These are phyloP conservation scores for Nemapogon koenigi DNA, from an alignment of 2,888 invertebrate genomes.

Conservation along the genomic window DNA sequence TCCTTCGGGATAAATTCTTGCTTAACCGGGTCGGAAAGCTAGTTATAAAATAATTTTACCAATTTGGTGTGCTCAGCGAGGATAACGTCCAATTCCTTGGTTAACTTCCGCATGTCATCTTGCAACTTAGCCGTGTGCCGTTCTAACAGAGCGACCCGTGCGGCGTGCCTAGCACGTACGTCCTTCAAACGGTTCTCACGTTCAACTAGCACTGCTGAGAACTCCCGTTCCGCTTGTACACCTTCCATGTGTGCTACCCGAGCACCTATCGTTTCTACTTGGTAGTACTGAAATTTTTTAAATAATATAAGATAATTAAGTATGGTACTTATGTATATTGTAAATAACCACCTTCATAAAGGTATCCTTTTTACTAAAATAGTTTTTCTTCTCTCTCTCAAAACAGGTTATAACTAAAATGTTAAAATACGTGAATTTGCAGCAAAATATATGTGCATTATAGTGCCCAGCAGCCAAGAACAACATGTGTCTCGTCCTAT, in stretches of 20 bases:
- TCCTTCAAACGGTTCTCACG: conserved; percentile 41
- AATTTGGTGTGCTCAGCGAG: conserved; percentile 24
- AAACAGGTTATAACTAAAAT: no score
- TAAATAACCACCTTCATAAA: no score
- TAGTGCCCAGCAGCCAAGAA: no score
- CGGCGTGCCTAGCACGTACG: conserved; percentile 40
- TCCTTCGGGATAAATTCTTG: no score
- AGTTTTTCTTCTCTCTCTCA: no score
- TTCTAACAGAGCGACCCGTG: conserved; percentile 43
- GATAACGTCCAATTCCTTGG: conserved; percentile 33
- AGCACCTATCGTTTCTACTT: conserved; percentile 49
- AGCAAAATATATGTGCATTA: no score
- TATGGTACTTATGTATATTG: no score
- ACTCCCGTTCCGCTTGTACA: conserved; percentile 38
- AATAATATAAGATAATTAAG: background rate
- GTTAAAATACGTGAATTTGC: no score
- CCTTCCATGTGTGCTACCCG: conserved; percentile 51
- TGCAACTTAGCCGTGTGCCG: conserved; percentile 40
- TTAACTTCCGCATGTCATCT: conserved; percentile 50
- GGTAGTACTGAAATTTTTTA: conserved; percentile 37
- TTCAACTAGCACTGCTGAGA: conserved; percentile 35
- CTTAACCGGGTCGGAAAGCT: no score
- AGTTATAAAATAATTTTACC: no score
- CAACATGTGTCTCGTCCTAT: no score
- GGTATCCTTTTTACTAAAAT: no score